Evolutionary conservation across 1,140 invertebrate species (phyloP), one percentile per base, ranked within the genome.

Genomic region (Brachionus manjavacas): DNA sequence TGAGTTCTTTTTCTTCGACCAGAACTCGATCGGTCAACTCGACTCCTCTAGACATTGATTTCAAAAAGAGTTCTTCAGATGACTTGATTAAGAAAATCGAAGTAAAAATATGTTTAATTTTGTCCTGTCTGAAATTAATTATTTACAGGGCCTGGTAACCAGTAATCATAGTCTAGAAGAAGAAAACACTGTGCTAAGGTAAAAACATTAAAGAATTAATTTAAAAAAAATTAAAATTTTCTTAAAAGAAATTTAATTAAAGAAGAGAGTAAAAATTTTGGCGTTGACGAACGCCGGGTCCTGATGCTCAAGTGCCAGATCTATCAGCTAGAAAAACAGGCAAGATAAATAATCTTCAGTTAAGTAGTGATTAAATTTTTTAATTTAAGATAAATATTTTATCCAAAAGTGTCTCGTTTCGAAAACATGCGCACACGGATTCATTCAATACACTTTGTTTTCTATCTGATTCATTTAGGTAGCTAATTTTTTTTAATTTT

Each of bases 281-380:
- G 23, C 7, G 11, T 31, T 55, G 76, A 79, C 49, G 76, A 52
- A n/a, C 46, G 76, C 4, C 20, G 79, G 0, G 20, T 81, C 4
- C n/a, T 81, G 0, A 81, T 81, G 60, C 49, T 81, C 16, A 81
- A 81, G 35, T 81, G 49, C 64, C 79, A 81, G 35, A 68, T 68
- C 35, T 81, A 81, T 64, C 46, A 81, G 20, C 52, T 81, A 16
- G 79, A 81, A 68, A 81, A 81, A 81, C 79, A 81, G 28, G 49
- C 35, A 35, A 78, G 43, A 46, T n/a, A 14, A 46, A 14, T 46
- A 46, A 46, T 46, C 43, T 46, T 46, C 4, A 43, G 7, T n/a
- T 49, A 16, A 80, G 41, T 49, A 20, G n/a, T 12, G 12, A 49
- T 20, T 49, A 78, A 4, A 31, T 49, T 16, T 55, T 46, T 43